A percentile compares a stretch with the other conserved stretches of the same genome.
phyloP scores from a whole-genome alignment of 2,888 invertebrate species.

The Tholera decimalis region DNA sequence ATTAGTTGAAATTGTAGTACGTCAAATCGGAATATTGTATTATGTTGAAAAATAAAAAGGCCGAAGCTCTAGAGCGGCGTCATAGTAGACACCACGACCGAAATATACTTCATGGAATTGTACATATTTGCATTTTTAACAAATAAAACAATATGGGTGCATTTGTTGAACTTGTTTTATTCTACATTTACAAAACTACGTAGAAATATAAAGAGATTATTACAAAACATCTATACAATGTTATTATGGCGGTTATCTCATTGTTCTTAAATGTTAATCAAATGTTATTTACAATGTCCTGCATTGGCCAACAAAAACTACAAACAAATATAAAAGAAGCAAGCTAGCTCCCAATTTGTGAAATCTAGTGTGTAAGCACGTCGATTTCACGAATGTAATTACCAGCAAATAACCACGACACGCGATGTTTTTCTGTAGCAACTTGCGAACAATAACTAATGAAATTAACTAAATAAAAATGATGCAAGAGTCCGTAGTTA shows the following conservation, averaged over 20 bases:
- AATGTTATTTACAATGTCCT: constrained; percentile 52
- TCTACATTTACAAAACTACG: constrained; percentile 67
- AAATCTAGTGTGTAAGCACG: constrained; percentile 26
- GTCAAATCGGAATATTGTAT: too few species aligned
- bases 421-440: constrained; percentile 5
- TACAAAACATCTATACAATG: constrained; percentile 73
- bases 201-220: constrained; percentile 65
- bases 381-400: constrained; percentile 13
- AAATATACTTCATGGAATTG: too few species aligned
- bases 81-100: too few species aligned
- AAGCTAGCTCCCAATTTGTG: constrained; percentile 2
- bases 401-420: neutral
- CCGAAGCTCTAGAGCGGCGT: too few species aligned
- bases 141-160: neutral
- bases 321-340: constrained; percentile 15
- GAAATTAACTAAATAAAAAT: neutral
- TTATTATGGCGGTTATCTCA: constrained; percentile 56
- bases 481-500: constrained; percentile 4
- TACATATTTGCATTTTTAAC: too few species aligned
- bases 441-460: neutral
- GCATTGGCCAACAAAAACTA: constrained; percentile 26
- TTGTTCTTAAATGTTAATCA: constrained; percentile 36
- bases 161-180: constrained; percentile 63
- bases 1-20: too few species aligned
- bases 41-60: too few species aligned